phyloP scores from a whole-genome alignment of 1,140 invertebrate genomes.

The Eriocheir sinensis region DNA sequence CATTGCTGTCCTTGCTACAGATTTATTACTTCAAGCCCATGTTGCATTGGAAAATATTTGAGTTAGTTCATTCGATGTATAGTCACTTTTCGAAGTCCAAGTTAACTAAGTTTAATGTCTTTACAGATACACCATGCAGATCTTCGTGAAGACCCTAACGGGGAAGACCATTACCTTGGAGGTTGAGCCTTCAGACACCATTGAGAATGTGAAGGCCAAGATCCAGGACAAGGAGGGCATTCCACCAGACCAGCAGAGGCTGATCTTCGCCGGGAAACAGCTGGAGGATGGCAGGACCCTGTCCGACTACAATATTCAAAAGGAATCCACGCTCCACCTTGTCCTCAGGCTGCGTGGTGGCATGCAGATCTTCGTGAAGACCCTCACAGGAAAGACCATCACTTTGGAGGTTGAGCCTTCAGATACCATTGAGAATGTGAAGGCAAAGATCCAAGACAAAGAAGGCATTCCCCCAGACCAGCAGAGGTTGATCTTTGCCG shows the following conservation, averaged over 20 bases:
- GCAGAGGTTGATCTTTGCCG: slow-evolving; percentile 59
- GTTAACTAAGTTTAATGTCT: background rate
- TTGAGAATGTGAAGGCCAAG: slow-evolving; percentile 42
- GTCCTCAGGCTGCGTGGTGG: background rate
- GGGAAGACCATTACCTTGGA: slow-evolving; percentile 39
- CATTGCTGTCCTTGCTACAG: too few species aligned
- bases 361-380: slow-evolving; percentile 33
- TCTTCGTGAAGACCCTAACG: slow-evolving; percentile 44
- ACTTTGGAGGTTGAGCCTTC: slow-evolving; percentile 37
- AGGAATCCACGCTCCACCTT: slow-evolving; percentile 42
- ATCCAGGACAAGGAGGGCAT: slow-evolving; percentile 51
- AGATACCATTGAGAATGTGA: slow-evolving; percentile 51
- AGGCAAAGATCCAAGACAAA: slow-evolving; percentile 49
- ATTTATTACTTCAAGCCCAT: too few species aligned
- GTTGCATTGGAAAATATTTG: too few species aligned
- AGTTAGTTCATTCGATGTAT: too few species aligned
- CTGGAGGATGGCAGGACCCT: slow-evolving; percentile 29
- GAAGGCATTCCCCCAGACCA: slow-evolving; percentile 43
- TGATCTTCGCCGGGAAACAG: slow-evolving; percentile 50
- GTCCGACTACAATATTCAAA: slow-evolving; percentile 41
- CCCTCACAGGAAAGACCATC: slow-evolving; percentile 47
- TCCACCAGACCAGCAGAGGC: slow-evolving; percentile 42
- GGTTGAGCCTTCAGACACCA: slow-evolving; percentile 31
- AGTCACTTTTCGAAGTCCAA: too few species aligned
- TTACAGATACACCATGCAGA: background rate